A percentile compares a stretch with the other conserved stretches of the same genome.
Evolutionary conservation across 2,888 invertebrate genomes (phyloP).

Genomic region (Hypomecis atomaria): DNA sequence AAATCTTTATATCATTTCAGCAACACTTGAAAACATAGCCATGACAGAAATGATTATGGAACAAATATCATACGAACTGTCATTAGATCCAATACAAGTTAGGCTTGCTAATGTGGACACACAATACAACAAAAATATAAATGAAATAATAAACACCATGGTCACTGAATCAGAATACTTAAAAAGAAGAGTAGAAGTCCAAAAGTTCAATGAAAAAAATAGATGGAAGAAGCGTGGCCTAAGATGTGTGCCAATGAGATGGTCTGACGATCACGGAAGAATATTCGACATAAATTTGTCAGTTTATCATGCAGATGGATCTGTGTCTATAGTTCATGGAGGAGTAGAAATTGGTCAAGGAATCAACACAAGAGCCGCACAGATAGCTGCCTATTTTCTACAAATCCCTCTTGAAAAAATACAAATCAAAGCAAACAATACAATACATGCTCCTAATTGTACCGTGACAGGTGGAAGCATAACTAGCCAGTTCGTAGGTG

Average conservation of each 20-base stretch:
- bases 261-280: slow-evolving; percentile 54
- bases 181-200: slow-evolving; percentile 72
- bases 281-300: slow-evolving; percentile 41
- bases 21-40: slow-evolving; percentile 81
- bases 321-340: slow-evolving; percentile 85
- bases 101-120: slow-evolving; percentile 79
- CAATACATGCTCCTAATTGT: slow-evolving; percentile 86
- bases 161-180: slow-evolving; percentile 79
- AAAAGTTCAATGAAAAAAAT: slow-evolving; percentile 85
- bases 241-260: slow-evolving; percentile 84
- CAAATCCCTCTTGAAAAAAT: slow-evolving; percentile 87
- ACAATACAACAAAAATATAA: slow-evolving; percentile 49
- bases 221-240: slow-evolving; percentile 90
- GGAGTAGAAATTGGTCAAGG: slow-evolving; percentile 83
- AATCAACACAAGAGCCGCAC: slow-evolving; percentile 88
- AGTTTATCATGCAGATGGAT: slow-evolving; percentile 80
- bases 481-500: slow-evolving; percentile 53
- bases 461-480: slow-evolving; percentile 87
- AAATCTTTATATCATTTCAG: slow-evolving; percentile 47
- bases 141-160: slow-evolving; percentile 78
- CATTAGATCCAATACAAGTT: slow-evolving; percentile 84
- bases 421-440: slow-evolving; percentile 86
- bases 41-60: slow-evolving; percentile 86
- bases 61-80: slow-evolving; percentile 80
- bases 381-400: slow-evolving; percentile 86